A percentile compares a stretch with the other conserved stretches of the same genome.
These are phyloP conservation scores for Heterochromis multidens DNA, from an alignment of 2,113 vertebrate genomes.

Conservation along the genomic window DNA sequence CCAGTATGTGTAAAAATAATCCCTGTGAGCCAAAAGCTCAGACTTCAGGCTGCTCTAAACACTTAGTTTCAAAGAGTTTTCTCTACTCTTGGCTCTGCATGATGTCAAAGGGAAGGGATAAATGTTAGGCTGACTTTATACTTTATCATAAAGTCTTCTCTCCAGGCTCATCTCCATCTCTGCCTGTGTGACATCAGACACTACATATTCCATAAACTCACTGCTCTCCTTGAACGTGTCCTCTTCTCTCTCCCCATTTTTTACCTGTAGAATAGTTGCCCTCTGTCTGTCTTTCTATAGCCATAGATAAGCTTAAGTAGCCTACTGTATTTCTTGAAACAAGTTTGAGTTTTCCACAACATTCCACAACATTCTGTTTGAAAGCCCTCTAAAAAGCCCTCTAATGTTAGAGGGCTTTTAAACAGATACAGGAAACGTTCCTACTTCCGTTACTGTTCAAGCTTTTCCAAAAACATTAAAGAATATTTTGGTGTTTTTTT, in stretches of 20 bases:
- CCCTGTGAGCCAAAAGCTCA: not conserved
- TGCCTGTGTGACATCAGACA: rapidly evolving
- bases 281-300: not conserved
- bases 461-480: not conserved
- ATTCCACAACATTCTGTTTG: not conserved
- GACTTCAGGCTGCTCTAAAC: rapidly evolving
- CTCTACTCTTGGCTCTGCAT: not conserved
- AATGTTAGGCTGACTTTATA: not conserved
- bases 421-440: rapidly evolving
- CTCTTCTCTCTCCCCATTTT: not conserved
- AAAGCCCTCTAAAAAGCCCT: no score
- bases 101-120: not conserved
- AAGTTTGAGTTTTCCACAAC: not conserved
- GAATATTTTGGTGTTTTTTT: not conserved
- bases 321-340: not conserved
- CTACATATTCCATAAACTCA: not conserved
- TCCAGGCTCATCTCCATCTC: not conserved
- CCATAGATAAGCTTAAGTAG: rapidly evolving
- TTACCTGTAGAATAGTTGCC: not conserved
- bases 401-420: not conserved
- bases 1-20: not conserved
- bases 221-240: rapidly evolving
- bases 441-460: not conserved
- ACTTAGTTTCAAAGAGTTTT: not conserved
- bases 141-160: not conserved